Conservation (phyloP, 2,888 invertebrate genomes). For the Melanophora roralis region DNA sequence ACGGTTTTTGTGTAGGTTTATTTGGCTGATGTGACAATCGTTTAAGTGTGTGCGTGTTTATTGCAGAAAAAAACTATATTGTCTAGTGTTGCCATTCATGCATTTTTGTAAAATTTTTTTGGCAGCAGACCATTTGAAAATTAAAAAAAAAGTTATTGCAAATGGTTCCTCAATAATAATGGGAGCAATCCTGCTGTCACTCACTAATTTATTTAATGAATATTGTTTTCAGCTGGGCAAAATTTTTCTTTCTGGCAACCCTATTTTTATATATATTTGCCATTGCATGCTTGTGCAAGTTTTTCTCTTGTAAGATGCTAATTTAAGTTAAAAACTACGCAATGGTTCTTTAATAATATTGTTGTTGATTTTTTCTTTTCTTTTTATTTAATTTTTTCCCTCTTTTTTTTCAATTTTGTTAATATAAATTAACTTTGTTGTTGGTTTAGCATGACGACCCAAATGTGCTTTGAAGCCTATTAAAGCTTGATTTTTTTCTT, state of each 20-base stretch:
- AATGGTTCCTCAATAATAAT: not conserved
- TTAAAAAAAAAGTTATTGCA: too few species aligned
- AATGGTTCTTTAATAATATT: constrained; percentile 26
- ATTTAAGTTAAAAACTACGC: constrained; percentile 40
- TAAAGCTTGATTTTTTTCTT: constrained; percentile 37
- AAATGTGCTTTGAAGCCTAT: constrained; percentile 64
- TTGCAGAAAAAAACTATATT: not conserved
- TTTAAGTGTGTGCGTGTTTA: not conserved
- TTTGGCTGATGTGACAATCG: not conserved
- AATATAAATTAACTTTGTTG: constrained; percentile 60
- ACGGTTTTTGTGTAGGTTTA: not conserved
- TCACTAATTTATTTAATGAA: too few species aligned
- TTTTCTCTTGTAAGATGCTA: constrained; percentile 27
- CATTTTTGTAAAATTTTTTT: too few species aligned
- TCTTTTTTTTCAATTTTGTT: constrained; percentile 17
- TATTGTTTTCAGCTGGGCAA: too few species aligned
- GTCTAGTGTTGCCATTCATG: too few species aligned
- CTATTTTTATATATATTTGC: not conserved
- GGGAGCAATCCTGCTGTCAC: not conserved
- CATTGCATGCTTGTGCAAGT: not conserved
- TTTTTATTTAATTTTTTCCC: not conserved
- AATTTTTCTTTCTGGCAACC: too few species aligned
- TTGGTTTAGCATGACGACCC: constrained; percentile 62
- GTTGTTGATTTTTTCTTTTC: constrained; percentile 2
- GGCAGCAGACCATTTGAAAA: too few species aligned